Evolutionary conservation across 92 coral and sea anemone species (phyloP).

Genomic region (Hydrozoanthus gracilis): DNA sequence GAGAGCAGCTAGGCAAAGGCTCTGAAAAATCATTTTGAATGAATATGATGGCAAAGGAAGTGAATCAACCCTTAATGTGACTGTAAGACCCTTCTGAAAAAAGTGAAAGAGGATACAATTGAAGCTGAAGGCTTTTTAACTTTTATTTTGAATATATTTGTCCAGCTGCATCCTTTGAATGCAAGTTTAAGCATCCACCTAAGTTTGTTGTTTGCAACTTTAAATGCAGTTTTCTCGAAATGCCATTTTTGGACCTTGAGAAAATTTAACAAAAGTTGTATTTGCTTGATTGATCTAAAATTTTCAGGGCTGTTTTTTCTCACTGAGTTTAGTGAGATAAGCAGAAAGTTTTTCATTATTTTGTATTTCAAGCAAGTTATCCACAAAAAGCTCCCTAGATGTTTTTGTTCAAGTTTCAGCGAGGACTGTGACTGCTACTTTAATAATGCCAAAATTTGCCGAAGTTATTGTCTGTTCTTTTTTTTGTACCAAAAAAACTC

Average conservation of each 20-base stretch:
- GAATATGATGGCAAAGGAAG: no score
- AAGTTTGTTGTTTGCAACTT: constrained; percentile 21
- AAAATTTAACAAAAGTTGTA: constrained; percentile 1
- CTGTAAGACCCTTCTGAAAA: no score
- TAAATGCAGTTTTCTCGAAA: constrained; percentile 39
- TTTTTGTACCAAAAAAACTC: constrained; percentile 18
- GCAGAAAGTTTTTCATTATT: constrained; percentile 44
- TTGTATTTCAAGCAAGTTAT: constrained; percentile 33
- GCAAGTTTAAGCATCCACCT: not conserved
- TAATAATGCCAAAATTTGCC: constrained; percentile 46
- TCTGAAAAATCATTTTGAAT: no score
- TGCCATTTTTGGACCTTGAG: constrained; percentile 39
- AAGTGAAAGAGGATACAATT: constrained; percentile 46
- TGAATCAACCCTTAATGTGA: no score
- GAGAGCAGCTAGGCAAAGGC: no score
- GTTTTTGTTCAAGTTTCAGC: not conserved
- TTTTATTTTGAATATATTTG: not conserved
- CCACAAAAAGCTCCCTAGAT: constrained; percentile 3
- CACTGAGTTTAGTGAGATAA: constrained; percentile 33
- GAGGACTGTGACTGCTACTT: constrained; percentile 30
- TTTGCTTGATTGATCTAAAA: constrained; percentile 31
- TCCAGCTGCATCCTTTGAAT: not conserved
- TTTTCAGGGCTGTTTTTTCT: constrained; percentile 50
- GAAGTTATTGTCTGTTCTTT: constrained; percentile 43
- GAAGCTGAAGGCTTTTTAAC: constrained; percentile 58